Conservation (phyloP, 1,140 invertebrate species). For the Eupristina koningsbergeri region DNA sequence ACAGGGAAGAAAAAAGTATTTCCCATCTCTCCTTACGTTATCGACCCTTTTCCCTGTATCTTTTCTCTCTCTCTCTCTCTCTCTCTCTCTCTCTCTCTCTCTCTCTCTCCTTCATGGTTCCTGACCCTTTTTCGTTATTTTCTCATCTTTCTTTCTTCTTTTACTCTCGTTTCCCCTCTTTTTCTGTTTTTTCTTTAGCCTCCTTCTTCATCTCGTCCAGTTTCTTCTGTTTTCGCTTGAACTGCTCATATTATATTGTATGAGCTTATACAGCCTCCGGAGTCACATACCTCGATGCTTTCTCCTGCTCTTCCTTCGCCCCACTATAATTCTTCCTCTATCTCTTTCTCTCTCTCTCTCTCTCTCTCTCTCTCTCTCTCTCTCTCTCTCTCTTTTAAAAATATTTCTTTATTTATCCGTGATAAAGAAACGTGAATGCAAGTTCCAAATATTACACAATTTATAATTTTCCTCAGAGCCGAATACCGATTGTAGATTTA, state of each 20-base stretch:
- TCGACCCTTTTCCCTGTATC: slow-evolving; percentile 23
- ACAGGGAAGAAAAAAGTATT: slow-evolving; percentile 32
- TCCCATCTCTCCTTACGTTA: slow-evolving; percentile 1
- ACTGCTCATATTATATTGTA: slow-evolving; percentile 2
- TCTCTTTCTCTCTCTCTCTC: background rate
- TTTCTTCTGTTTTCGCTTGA: slow-evolving; percentile 15
- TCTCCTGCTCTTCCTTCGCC: too few relatives aligned
- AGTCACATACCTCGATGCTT: background rate
- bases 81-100: slow-evolving; percentile 19
- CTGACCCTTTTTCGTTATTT: slow-evolving; percentile 41
- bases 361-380: background rate
- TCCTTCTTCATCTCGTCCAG: background rate
- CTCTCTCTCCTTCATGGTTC: background rate
- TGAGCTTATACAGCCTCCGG: background rate
- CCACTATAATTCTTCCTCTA: slow-evolving; percentile 20
- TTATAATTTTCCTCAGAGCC: too few relatives aligned
- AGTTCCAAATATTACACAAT: too few relatives aligned
- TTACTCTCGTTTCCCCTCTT: slow-evolving; percentile 9
- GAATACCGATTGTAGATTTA: too few relatives aligned
- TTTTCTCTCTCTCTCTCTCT: slow-evolving; percentile 26
- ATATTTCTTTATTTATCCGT: background rate
- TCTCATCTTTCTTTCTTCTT: background rate
- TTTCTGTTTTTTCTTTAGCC: slow-evolving; percentile 13
- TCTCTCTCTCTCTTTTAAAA: slow-evolving; percentile 19
- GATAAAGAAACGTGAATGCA: too few relatives aligned